These are phyloP conservation scores for Uromys caudimaculatus DNA, from an alignment of 2,797 vertebrate genomes.

Conservation along the genomic window DNA sequence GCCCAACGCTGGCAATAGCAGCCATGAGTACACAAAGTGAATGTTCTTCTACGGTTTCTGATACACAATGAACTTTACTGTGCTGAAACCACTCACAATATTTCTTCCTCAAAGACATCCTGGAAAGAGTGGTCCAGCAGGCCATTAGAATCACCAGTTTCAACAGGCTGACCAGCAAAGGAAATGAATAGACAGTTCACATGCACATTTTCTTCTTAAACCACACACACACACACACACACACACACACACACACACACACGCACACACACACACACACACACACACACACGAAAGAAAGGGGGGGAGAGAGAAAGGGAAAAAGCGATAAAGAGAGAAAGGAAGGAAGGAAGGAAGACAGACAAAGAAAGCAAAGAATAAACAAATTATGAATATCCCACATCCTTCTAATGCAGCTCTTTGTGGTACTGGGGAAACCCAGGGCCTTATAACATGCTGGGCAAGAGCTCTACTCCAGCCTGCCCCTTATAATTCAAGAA, in stretches of 20 bases:
- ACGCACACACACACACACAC: not conserved
- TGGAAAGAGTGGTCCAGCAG: not conserved
- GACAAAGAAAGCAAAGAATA: too few relatives aligned
- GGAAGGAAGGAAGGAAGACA: not conserved
- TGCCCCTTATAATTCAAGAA: not conserved
- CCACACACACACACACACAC: not conserved
- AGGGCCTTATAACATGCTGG: not conserved
- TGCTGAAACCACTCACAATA: not conserved
- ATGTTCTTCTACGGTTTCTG: not conserved
- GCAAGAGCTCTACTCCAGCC: not conserved
- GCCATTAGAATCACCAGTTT: not conserved
- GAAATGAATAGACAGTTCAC: not conserved
- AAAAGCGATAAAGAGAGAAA: too few relatives aligned
- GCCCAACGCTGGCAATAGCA: too few relatives aligned
- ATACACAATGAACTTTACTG: not conserved
- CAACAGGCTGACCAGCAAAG: not conserved
- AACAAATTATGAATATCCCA: not conserved
- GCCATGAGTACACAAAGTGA: not conserved
- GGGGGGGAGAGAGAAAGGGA: too few relatives aligned
- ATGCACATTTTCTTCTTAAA: not conserved
- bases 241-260: too few relatives aligned
- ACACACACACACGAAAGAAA: not conserved
- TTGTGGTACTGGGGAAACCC: not conserved
- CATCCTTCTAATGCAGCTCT: not conserved
- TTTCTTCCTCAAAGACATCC: not conserved